A percentile compares a stretch with the other conserved stretches of the same genome.
phyloP scores from a whole-genome alignment of 2,113 vertebrate species.

The Aldabrachelys gigantea region DNA sequence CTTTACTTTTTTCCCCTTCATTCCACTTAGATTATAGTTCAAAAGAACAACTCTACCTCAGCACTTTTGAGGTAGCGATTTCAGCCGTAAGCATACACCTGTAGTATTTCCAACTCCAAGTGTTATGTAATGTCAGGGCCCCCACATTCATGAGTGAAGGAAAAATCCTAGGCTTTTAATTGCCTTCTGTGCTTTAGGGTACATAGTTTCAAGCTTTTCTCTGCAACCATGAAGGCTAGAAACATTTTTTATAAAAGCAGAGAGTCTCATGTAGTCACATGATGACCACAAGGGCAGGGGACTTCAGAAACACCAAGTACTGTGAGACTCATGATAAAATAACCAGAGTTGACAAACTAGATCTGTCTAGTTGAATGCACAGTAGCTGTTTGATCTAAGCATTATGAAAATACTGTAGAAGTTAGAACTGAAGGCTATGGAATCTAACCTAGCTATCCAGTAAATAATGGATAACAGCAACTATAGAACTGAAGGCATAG shows the following conservation, averaged over 20 bases:
- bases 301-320: background rate
- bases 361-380: background rate
- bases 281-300: background rate
- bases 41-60: background rate
- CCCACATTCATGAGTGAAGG: background rate
- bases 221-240: background rate
- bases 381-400: background rate
- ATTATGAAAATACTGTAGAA: background rate
- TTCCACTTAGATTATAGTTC: background rate
- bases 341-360: background rate
- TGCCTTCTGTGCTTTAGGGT: background rate
- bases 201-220: conserved; percentile 3
- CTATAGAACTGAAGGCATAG: background rate
- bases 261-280: background rate
- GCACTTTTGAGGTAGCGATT: background rate
- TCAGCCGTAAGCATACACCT: background rate
- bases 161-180: background rate
- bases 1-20: background rate
- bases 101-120: background rate
- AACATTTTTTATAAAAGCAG: background rate
- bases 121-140: background rate
- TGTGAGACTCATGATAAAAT: background rate
- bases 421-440: background rate
- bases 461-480: background rate
- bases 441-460: background rate